Base-by-base conservation (phyloP, 2,113 vertebrate species). In the Numida meleagris region DNA sequence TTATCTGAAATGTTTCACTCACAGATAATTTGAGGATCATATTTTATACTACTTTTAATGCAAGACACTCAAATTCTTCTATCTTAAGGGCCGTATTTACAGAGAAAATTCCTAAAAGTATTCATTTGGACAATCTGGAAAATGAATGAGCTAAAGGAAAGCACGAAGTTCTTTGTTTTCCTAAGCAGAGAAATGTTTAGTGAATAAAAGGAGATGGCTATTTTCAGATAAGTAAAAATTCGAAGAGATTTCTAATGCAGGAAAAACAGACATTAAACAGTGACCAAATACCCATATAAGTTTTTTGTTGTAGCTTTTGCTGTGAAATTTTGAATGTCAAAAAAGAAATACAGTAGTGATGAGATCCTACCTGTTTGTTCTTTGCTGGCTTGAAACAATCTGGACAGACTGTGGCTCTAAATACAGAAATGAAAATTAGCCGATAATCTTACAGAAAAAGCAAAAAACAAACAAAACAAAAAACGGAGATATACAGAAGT, bases 351-450 rank as follows among this genome's bases (percentile, higher is more conserved):
- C 12, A 42, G 45, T 13, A 43, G 5, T 19, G 45, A 40, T 27
- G 68, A 90, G 84, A 43, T 59, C 97, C 97, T 98, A 99, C 99
- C 97, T 98, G 98, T 96, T 99, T 99, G 96, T 99, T 99, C 97
- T 99, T 99, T 0, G 98, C 98, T 94, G 98, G 98, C 94, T 98
- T 99, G 98, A 99, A 99, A 97, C 99, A 99, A 96, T 98, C 98
- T 5, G 98, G 98, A 90, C 99, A 99, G 11, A 96, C 80, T 10
- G 92, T 78, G 19, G 98, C 98, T 89, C 99, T 99, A 96, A 48
- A 96, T 36, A 94, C 42, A 97, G 94, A 97, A 95, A 96, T 14
- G 5, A 75, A 82, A 93, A 95, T 96, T 61, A 95, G 83, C 61
- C 80, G 67, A 53, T 62, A 19, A 46, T 66, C 43, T 90, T 63